Base-by-base conservation (phyloP, 2,888 invertebrate genomes). In the Ommatoiulus sabulosus region DNA sequence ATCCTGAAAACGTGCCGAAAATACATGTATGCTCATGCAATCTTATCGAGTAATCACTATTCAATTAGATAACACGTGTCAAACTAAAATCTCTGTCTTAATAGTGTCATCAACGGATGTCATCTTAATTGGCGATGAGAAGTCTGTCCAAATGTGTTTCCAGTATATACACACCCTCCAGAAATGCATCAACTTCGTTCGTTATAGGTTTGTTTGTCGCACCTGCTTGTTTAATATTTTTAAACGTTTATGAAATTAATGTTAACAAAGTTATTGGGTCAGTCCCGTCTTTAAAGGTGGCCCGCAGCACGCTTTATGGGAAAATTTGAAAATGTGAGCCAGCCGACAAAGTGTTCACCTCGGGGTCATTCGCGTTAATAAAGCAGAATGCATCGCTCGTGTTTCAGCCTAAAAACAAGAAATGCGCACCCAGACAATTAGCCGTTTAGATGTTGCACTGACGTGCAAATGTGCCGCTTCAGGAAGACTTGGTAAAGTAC, bases 391-490 rank as follows among this genome's bases (percentile, higher is more conserved):
- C 17, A 63, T 17, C 17, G 63, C 12, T 63, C 12, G 63, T 63
- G n/a, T 63, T 63, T n/a, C 63, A 17, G 17, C 63, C 63, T 63
- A 3, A 63, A 63, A 63, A 63, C 63, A 63, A 63, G 63, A 63
- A 63, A 63, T 63, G 63, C 20, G n/a, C 63, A n/a, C 17, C 63
- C 63, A 63, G n/a, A 63, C 63, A 63, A 63, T n/a, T n/a, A 63
- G 63, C 63, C n/a, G 63, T 63, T 63, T n/a, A 63, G 10, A 63
- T n/a, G n/a, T 63, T 63, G 63, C 63, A 63, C n/a, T 7, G 63
- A 63, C n/a, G 63, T 63, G 63, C 20, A 63, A 63, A 63, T 63
- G 63, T n/a, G 63, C n/a, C n/a, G n/a, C n/a, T 63, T 63, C 63
- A 52, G 63, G 63, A 63, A 63, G 12, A 63, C 17, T n/a, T n/a